Base-by-base conservation (phyloP, 2,797 vertebrate species). In the Galagoides demidoff region DNA sequence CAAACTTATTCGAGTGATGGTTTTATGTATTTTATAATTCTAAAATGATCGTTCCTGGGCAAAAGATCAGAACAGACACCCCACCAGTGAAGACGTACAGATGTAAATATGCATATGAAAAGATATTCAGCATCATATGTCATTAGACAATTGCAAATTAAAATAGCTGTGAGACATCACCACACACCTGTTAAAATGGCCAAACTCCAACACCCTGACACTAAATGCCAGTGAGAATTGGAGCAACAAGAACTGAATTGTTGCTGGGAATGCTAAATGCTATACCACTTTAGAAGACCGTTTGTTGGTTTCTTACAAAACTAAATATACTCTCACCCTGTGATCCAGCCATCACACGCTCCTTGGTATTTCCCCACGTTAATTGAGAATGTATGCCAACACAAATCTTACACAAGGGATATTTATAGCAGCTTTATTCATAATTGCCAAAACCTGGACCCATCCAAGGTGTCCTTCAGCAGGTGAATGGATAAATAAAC, bases 21-120 rank as follows among this genome's bases (percentile, higher is more conserved):
- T 55, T 71, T 61, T 61, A 49, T 95, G 8, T 85, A 49, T 61
- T 89, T 93, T 86, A 66, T 89, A 83, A 91, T 29, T 93, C 37
- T 20, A 92, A 64, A 84, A 91, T 86, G 7, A 91, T 83, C 34
- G 39, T 61, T 85, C 89, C 13, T 13, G 43, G 10, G 1, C 23
- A 55, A 90, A 94, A 84, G 31, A 68, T 22, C 39, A 90, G 34
- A 90, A 63, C 14, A 92, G 66, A 70, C 37, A 81, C 14, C 43
- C 89, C 61, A 64, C 22, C 10, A 68, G 49, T 82, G 64, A 81
- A 85, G 70, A 88, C 49, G 76, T 43, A 61, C n/a, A 68, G 7
- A 92, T 37, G 29, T 20, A 90, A 84, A 78, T 37, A 84, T 55
- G 39, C 8, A 52, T 64, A 81, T 81, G 37, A 92, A 87, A 92